A percentile compares a stretch with the other conserved stretches of the same genome.
phyloP scores from a whole-genome alignment of 2,888 invertebrate genomes.

The Metacarcinus magister region DNA sequence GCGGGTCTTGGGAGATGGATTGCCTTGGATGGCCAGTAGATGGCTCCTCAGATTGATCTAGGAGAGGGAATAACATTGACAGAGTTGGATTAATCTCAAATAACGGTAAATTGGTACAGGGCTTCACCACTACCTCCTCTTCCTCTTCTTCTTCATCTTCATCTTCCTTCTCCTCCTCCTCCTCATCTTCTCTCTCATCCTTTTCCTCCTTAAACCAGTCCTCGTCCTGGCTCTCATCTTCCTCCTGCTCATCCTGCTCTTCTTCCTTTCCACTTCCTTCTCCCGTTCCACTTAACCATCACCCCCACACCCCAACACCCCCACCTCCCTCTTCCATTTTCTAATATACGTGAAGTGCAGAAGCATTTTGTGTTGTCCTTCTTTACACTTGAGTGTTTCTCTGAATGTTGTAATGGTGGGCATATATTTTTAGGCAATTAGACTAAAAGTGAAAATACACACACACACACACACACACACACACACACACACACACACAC shows the following conservation, averaged over 20 bases:
- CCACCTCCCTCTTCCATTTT: too few relatives aligned
- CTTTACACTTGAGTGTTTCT: too few relatives aligned
- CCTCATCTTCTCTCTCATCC: neutral
- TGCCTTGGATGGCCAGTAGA: neutral
- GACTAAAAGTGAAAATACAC: neutral
- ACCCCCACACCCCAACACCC: too few relatives aligned
- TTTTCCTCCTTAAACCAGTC: neutral
- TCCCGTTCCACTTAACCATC: neutral
- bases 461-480: constrained; percentile 31
- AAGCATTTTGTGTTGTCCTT: too few relatives aligned
- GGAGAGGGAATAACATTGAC: neutral
- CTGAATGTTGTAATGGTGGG: too few relatives aligned
- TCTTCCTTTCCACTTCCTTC: neutral
- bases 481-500: constrained; percentile 18
- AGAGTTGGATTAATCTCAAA: constrained; percentile 12
- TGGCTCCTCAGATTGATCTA: neutral
- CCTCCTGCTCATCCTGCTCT: too few relatives aligned
- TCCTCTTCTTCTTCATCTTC: neutral
- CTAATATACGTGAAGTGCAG: too few relatives aligned
- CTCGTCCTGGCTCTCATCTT: too few relatives aligned
- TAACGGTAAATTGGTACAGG: neutral
- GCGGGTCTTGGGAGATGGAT: neutral
- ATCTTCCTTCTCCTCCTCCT: neutral
- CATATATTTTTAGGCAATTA: too few relatives aligned
- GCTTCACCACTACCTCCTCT: neutral